Percentiles rank a stretch among this genome's conserved stretches.
Evolutionary conservation across 2,888 invertebrate species (phyloP).

Genomic region (Cantharis nigra): DNA sequence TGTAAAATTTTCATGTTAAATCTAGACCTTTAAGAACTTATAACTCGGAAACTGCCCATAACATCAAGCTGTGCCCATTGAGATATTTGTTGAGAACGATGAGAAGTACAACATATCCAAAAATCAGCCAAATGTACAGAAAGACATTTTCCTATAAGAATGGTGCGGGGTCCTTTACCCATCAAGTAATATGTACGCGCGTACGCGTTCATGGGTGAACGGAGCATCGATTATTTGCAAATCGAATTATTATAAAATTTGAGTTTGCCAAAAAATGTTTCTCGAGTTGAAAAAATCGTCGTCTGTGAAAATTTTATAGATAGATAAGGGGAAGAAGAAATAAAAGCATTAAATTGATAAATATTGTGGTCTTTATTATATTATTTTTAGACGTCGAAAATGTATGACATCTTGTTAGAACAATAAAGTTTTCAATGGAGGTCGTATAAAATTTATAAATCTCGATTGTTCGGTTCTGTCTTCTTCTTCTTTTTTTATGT

Average conservation of each 20-base stretch:
- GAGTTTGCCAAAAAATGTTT: neutral
- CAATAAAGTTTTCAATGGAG: conserved; percentile 18
- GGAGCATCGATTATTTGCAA: neutral
- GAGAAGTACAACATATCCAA: too few species aligned
- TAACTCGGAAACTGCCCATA: too few species aligned
- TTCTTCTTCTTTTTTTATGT: neutral
- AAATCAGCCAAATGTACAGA: too few species aligned
- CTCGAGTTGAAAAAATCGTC: neutral
- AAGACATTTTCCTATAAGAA: too few species aligned
- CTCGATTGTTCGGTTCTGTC: conserved; percentile 5
- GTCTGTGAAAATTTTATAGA: neutral
- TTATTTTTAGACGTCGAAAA: conserved; percentile 16
- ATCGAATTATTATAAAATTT: neutral
- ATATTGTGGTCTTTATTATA: conserved; percentile 18
- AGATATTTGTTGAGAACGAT: too few species aligned
- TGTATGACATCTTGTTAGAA: conserved; percentile 19
- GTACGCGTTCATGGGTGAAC: too few species aligned
- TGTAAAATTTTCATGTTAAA: too few species aligned
- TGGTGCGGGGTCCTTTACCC: too few species aligned
- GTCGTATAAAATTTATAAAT: conserved; percentile 17
- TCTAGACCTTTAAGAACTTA: too few species aligned
- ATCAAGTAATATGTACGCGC: too few species aligned
- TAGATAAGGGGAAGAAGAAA: conserved; percentile 12
- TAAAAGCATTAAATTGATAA: conserved; percentile 18
- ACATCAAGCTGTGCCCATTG: too few species aligned